These are phyloP conservation scores for Anneissia japonica DNA, from an alignment of 35 echinoderm and acorn worm species.

Conservation along the genomic window DNA sequence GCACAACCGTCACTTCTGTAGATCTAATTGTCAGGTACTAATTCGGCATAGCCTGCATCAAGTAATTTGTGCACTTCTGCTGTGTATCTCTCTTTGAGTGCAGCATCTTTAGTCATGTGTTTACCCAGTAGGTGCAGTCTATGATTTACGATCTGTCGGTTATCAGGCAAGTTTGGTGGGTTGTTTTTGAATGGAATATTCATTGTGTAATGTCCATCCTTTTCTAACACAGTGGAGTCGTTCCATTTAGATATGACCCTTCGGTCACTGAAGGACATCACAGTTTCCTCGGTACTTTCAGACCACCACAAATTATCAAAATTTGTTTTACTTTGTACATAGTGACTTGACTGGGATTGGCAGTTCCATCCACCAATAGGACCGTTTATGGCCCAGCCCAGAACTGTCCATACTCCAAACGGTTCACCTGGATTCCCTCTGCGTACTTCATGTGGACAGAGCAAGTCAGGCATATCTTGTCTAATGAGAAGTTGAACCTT, in stretches of 20 bases:
- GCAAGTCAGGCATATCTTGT: too few species aligned
- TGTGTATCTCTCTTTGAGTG: slow-evolving; percentile 25
- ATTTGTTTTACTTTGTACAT: not conserved
- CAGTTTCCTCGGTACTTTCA: slow-evolving; percentile 1
- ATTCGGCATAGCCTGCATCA: slow-evolving; percentile 45
- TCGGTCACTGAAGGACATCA: slow-evolving; percentile 25
- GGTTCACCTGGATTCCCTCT: too few species aligned
- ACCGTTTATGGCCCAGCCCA: not conserved
- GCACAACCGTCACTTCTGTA: not conserved
- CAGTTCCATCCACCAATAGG: not conserved
- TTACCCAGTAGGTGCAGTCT: slow-evolving; percentile 41
- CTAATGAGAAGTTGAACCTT: too few species aligned
- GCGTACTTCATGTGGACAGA: too few species aligned
- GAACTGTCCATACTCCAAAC: not conserved
- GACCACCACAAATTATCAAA: not conserved
- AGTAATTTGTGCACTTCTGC: slow-evolving; percentile 36
- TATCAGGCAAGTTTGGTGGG: slow-evolving; percentile 3
- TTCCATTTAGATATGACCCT: slow-evolving; percentile 25
- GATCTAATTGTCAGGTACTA: slow-evolving; percentile 6
- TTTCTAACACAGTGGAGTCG: not conserved
- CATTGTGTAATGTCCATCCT: slow-evolving; percentile 35
- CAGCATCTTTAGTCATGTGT: slow-evolving; percentile 20
- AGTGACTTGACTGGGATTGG: not conserved
- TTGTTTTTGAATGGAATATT: slow-evolving; percentile 30
- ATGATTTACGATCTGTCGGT: slow-evolving; percentile 18